phyloP scores from a whole-genome alignment of 2,797 vertebrate species.

The Discoglossus pictus region DNA sequence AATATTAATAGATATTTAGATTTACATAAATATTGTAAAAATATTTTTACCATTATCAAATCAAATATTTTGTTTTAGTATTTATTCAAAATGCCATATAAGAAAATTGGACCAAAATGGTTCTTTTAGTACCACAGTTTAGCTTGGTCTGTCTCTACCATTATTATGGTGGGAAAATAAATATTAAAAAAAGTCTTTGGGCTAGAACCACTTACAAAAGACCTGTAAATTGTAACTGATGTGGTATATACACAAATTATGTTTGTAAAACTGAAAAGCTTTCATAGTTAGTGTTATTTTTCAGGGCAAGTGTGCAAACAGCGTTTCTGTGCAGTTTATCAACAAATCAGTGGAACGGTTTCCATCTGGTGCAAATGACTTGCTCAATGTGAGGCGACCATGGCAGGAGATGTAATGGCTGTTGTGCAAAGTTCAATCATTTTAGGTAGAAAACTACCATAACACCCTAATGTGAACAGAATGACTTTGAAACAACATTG shows the following conservation, averaged over 20 bases:
- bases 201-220: too few species aligned
- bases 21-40: too few species aligned
- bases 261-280: background rate
- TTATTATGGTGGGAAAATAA: too few species aligned
- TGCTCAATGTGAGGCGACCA: background rate
- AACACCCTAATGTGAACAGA: slow-evolving; percentile 8
- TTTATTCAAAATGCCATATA: too few species aligned
- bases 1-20: too few species aligned
- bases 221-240: background rate
- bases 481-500: slow-evolving; percentile 35
- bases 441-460: slow-evolving; percentile 20
- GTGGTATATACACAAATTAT: background rate
- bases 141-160: too few species aligned
- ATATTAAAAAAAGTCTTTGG: too few species aligned
- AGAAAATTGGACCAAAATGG: too few species aligned
- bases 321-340: background rate
- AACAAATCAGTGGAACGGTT: background rate
- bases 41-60: too few species aligned
- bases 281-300: background rate
- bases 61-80: too few species aligned
- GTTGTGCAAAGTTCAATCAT: background rate
- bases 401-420: background rate
- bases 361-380: slow-evolving; percentile 17
- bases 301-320: background rate
- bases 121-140: too few species aligned